These are phyloP conservation scores for Rhinoptilus africanus DNA, from an alignment of 2,113 vertebrate genomes.

Conservation along the genomic window DNA sequence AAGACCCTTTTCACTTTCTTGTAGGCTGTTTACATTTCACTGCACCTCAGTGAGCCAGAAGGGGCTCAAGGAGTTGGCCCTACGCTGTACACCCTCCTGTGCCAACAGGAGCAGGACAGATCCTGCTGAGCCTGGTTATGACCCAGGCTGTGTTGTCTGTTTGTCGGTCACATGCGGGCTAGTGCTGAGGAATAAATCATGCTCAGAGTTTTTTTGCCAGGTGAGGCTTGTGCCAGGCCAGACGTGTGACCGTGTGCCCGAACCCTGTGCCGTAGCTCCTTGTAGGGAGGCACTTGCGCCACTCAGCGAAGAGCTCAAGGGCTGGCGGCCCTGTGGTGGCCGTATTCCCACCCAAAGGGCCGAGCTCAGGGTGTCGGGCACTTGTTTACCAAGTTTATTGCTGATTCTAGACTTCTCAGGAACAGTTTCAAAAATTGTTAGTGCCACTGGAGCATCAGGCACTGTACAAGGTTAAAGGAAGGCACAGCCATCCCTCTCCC, in stretches of 20 bases:
- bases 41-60: background rate
- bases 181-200: background rate
- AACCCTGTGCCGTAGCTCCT: background rate
- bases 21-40: background rate
- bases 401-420: background rate
- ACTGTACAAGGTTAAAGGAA: background rate
- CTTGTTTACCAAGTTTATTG: background rate
- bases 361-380: background rate
- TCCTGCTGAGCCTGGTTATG: background rate
- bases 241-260: background rate
- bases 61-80: background rate
- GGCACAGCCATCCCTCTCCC: background rate
- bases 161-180: background rate
- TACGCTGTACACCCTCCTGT: rapidly evolving
- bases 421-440: background rate
- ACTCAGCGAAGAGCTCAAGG: background rate
- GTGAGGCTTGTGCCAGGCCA: background rate
- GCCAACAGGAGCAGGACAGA: background rate
- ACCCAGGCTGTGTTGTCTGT: background rate
- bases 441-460: background rate
- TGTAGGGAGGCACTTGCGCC: rapidly evolving
- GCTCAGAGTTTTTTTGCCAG: background rate
- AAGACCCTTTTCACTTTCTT: background rate
- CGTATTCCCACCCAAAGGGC: background rate
- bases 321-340: background rate